A percentile compares a stretch with the other conserved stretches of the same genome.
Conservation (phyloP, 2,888 invertebrate genomes). For the Allygus modestus region DNA sequence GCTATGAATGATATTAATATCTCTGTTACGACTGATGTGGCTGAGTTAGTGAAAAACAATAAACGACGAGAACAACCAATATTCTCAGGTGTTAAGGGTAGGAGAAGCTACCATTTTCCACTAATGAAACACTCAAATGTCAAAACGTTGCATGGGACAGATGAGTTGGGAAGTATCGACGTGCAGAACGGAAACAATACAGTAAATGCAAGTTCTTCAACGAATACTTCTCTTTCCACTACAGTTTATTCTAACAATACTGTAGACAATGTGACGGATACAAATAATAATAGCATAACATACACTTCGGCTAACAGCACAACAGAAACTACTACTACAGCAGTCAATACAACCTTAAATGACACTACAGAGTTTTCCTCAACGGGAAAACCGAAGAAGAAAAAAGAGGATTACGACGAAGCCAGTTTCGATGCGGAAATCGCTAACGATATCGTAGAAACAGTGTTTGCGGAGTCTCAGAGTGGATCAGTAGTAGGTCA, state of each 20-base stretch:
- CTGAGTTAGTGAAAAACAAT: neutral
- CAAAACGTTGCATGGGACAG: neutral
- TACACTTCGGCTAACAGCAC: neutral
- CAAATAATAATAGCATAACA: no score
- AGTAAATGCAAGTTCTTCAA: no score
- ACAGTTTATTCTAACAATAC: neutral
- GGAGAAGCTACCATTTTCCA: neutral
- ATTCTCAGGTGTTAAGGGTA: neutral
- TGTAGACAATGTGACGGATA: neutral
- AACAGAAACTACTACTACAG: neutral
- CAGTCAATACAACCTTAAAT: neutral
- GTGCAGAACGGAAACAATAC: neutral
- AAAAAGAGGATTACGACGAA: slow-evolving; percentile 2
- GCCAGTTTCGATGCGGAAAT: slow-evolving; percentile 25
- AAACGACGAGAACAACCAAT: neutral
- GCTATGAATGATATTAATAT: neutral
- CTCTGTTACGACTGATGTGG: neutral
- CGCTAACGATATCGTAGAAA: slow-evolving; percentile 39
- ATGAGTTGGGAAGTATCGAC: neutral
- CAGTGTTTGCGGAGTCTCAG: slow-evolving; percentile 26
- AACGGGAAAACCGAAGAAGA: neutral
- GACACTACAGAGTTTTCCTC: no score
- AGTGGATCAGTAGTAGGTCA: neutral
- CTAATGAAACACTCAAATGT: neutral
- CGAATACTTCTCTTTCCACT: neutral